Percentiles rank a stretch among this genome's conserved stretches.
These are phyloP conservation scores for Drosophila melanica DNA, from an alignment of 1,140 invertebrate genomes.

Conservation along the genomic window DNA sequence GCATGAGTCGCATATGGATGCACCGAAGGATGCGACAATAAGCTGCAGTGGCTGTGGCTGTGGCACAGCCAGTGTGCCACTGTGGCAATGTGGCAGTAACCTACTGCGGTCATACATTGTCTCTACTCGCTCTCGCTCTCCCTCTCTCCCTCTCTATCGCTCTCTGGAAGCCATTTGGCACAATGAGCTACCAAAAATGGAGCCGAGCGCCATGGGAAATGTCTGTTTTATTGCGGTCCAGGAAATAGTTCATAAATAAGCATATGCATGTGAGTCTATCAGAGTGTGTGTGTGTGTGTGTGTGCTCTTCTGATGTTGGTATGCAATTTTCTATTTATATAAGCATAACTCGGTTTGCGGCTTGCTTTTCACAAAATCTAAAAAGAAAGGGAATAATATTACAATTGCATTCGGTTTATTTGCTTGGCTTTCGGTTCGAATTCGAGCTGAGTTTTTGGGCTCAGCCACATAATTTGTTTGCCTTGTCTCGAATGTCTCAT, in stretches of 20 bases:
- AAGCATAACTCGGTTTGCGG: conserved; percentile 55
- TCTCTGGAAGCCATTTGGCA: conserved; percentile 50
- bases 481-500: conserved; percentile 20
- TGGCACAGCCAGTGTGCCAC: conserved; percentile 3
- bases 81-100: conserved; percentile 37
- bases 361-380: conserved; percentile 1
- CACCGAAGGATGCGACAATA: conserved; percentile 37
- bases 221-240: conserved; percentile 75
- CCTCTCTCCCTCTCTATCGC: background rate
- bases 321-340: conserved; percentile 40
- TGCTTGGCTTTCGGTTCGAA: conserved; percentile 7
- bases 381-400: conserved; percentile 39
- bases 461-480: conserved; percentile 28
- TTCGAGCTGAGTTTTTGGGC: background rate
- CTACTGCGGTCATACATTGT: conserved; percentile 67
- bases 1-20: conserved; percentile 70
- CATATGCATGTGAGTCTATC: conserved; percentile 13
- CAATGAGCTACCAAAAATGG: conserved; percentile 53
- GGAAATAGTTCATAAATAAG: conserved; percentile 77
- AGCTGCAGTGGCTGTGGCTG: conserved; percentile 9
- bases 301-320: conserved; percentile 7
- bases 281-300: conserved; percentile 7
- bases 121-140: conserved; percentile 10
- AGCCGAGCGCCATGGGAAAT: conserved; percentile 46
- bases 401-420: conserved; percentile 30